Evolutionary conservation across 2,888 invertebrate species (phyloP).

Genomic region (Patella pellucida): DNA sequence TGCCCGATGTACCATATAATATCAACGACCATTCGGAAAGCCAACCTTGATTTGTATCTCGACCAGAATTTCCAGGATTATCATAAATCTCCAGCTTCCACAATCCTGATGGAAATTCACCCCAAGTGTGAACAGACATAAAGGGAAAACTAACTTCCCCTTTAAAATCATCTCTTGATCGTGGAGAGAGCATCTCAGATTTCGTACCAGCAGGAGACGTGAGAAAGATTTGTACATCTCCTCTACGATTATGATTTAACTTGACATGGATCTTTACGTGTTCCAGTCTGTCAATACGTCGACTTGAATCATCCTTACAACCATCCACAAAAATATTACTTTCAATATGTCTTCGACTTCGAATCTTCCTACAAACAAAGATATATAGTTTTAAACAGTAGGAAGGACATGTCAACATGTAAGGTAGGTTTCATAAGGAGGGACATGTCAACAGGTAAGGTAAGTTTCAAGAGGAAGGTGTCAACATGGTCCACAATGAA

Average conservation of each 20-base stretch:
- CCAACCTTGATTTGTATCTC: slow-evolving; percentile 20
- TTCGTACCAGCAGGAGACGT: slow-evolving; percentile 60
- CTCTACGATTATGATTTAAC: slow-evolving; percentile 51
- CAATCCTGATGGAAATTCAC: slow-evolving; percentile 60
- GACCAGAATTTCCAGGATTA: slow-evolving; percentile 27
- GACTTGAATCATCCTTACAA: slow-evolving; percentile 36
- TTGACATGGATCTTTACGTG: slow-evolving; percentile 62
- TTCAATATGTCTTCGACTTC: neutral
- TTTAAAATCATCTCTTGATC: slow-evolving; percentile 49
- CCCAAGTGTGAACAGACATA: slow-evolving; percentile 68
- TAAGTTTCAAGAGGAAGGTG: too few relatives aligned
- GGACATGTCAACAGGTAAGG: too few relatives aligned
- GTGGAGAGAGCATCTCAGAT: slow-evolving; percentile 57
- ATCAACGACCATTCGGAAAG: slow-evolving; percentile 33
- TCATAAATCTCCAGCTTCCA: slow-evolving; percentile 62
- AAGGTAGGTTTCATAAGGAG: too few relatives aligned
- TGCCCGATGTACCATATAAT: slow-evolving; percentile 34
- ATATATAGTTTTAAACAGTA: too few relatives aligned
- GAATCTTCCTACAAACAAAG: neutral
- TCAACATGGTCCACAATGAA: too few relatives aligned
- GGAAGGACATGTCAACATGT: too few relatives aligned
- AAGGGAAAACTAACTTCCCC: slow-evolving; percentile 63
- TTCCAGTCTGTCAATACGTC: slow-evolving; percentile 55
- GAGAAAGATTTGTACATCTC: slow-evolving; percentile 60
- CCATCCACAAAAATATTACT: slow-evolving; percentile 39